Base-by-base conservation (phyloP, 2,888 invertebrate genomes). In the Augiades crinisus region DNA sequence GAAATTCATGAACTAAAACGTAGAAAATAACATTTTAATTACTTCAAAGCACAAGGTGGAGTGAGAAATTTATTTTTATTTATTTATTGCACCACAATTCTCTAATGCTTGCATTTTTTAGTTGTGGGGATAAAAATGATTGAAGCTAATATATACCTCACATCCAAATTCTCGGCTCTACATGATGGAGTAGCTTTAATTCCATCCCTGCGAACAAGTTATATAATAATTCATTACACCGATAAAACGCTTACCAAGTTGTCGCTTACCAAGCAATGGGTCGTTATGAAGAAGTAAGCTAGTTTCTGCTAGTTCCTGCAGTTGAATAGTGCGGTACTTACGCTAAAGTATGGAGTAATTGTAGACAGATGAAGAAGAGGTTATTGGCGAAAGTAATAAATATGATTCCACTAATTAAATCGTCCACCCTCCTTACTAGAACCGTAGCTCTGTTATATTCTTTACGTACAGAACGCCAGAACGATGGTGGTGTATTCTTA, bases 291-390 rank as follows among this genome's bases (percentile, higher is more conserved):
- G 3, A 7, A 0, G 13, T 14, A 3, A n/a, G n/a, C n/a, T 3
- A 14, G 4, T 21, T 21, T 1, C 19, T 4, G 19, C n/a, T n/a
- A n/a, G n/a, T n/a, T n/a, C n/a, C n/a, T n/a, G n/a, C n/a, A n/a
- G n/a, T n/a, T n/a, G n/a, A n/a, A n/a, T n/a, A n/a, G n/a, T n/a
- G n/a, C 2, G 10, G 16, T 49, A 65, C 91, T 89, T 73, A 93
- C 93, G 91, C 91, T 51, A 94, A 85, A 44, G 91, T 92, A 67
- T 93, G 91, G 59, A 93, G 92, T 8, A 94, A 79, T 62, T 94
- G 94, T 37, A 93, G 86, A 56, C 94, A 94, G 54, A 94, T 91
- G 67, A 93, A 94, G 71, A 93, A 94, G 49, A 94, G 83, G 64
- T 94, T 94, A 59, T 91, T 93, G 0, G 92, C 90, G 58, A 93